These are phyloP conservation scores for Atta cephalotes DNA, from an alignment of 1,140 invertebrate genomes.

Conservation along the genomic window DNA sequence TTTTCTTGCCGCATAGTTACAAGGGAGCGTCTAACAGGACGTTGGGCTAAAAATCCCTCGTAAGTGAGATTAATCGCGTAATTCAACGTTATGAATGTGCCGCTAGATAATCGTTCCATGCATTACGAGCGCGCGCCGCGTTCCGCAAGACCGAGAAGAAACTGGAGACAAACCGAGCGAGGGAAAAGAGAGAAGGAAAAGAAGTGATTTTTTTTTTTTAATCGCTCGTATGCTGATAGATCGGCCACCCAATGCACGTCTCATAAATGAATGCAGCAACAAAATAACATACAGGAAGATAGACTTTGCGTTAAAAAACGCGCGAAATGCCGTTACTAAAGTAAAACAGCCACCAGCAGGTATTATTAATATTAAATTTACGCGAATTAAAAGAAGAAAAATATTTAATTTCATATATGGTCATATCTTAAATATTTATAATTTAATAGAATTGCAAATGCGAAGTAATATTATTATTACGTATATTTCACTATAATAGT, in stretches of 20 bases:
- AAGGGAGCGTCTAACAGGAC: conserved; percentile 10
- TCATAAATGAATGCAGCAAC: conserved; percentile 32
- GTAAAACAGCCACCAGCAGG: not conserved
- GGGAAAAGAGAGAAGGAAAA: not conserved
- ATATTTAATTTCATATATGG: no score
- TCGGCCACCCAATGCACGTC: conserved; percentile 68
- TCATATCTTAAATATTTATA: conserved; percentile 2
- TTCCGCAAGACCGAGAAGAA: not conserved
- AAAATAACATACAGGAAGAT: conserved; percentile 57
- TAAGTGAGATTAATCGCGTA: conserved; percentile 53
- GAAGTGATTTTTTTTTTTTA: conserved; percentile 35
- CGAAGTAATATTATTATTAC: not conserved
- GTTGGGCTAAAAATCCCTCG: conserved; percentile 21
- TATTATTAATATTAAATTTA: not conserved
- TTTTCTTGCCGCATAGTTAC: conserved; percentile 19
- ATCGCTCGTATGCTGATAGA: conserved; percentile 35
- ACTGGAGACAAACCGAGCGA: not conserved
- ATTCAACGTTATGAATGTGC: conserved; percentile 15
- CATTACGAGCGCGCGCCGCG: not conserved
- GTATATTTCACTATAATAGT: not conserved
- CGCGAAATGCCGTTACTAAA: conserved; percentile 6
- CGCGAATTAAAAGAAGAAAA: not conserved
- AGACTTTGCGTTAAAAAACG: not conserved
- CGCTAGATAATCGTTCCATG: conserved; percentile 32
- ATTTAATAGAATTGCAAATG: not conserved